Conservation (phyloP, 2,113 vertebrate genomes). For the Sylvietta virens region DNA sequence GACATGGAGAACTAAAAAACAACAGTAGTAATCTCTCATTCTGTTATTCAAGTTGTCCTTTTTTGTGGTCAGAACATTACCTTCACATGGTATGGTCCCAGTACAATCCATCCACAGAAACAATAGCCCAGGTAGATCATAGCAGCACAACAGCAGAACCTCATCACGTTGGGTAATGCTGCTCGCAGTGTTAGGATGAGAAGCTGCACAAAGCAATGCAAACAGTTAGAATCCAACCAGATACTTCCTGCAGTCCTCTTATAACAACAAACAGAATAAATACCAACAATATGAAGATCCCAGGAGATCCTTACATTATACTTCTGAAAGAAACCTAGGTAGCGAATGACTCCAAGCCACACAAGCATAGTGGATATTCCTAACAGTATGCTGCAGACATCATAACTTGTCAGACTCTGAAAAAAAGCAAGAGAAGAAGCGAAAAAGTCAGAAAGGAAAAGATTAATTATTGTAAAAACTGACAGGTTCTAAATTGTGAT, state of each 20-base stretch:
- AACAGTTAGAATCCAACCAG: slow-evolving; percentile 21
- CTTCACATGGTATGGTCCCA: slow-evolving; percentile 93
- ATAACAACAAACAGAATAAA: slow-evolving; percentile 38
- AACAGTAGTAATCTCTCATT: neutral
- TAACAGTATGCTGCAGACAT: slow-evolving; percentile 89
- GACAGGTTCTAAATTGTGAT: neutral
- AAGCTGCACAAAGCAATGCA: slow-evolving; percentile 70
- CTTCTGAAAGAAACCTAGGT: slow-evolving; percentile 93
- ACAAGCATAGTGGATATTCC: slow-evolving; percentile 90
- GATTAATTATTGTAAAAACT: neutral
- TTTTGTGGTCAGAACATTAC: slow-evolving; percentile 59
- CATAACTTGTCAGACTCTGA: slow-evolving; percentile 89
- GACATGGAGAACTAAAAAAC: neutral
- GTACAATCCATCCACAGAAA: slow-evolving; percentile 96
- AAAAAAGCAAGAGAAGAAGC: neutral
- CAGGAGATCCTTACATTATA: slow-evolving; percentile 84
- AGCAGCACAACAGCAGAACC: slow-evolving; percentile 90
- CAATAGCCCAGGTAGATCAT: slow-evolving; percentile 97
- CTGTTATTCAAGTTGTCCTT: neutral
- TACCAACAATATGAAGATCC: slow-evolving; percentile 28
- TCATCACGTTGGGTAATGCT: slow-evolving; percentile 85
- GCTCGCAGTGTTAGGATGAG: slow-evolving; percentile 85
- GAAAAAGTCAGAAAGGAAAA: neutral
- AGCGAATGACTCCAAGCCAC: slow-evolving; percentile 92
- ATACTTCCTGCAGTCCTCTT: neutral